Base-by-base conservation (phyloP, 2,113 vertebrate species). In the Amazona vittata region DNA sequence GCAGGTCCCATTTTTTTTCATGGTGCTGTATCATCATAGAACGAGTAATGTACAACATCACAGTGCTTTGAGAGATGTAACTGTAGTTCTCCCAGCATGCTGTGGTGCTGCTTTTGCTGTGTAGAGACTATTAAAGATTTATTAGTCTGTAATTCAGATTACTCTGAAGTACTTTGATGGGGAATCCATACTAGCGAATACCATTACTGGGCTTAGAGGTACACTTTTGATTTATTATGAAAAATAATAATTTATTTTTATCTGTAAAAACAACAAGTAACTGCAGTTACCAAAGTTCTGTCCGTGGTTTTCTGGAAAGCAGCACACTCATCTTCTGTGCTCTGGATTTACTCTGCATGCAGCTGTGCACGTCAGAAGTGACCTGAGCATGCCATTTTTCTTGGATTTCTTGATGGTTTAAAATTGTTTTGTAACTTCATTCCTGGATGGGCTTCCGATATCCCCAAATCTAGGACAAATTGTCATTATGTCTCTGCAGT, bases 71-170 rank as follows among this genome's bases (percentile, higher is more conserved):
- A 49, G 63, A 29, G n/a, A 19, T 18, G 57, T 28, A 70, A 7
- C 70, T 76, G 39, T 13, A 1, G 43, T 12, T 41, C 20, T 57
- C 47, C 33, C 19, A 2, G 15, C 0, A 0, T 28, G 64, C 67
- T 83, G 64, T 41, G 24, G 59, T 7, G 57, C 76, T 91, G 62
- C 57, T 59, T 15, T 15, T 59, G 55, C 87, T 82, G 28, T 4
- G 16, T 3, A 21, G 33, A 68, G 50, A 26, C 11, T 33, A 24
- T 11, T 21, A 22, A 60, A 55, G 63, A 35, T n/a, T 52, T 31
- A 74, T 59, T 70, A 11, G 5, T 41, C 53, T 84, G 69, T 47
- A 78, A 22, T 77, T 95, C 50, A 70, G 5, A 53, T 85, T 47
- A 13, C 28, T 37, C 37, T 64, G 47, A 71, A 73, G 26, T 79